Base-by-base conservation (phyloP, 2,888 invertebrate genomes). In the Lumbricus terrestris region DNA sequence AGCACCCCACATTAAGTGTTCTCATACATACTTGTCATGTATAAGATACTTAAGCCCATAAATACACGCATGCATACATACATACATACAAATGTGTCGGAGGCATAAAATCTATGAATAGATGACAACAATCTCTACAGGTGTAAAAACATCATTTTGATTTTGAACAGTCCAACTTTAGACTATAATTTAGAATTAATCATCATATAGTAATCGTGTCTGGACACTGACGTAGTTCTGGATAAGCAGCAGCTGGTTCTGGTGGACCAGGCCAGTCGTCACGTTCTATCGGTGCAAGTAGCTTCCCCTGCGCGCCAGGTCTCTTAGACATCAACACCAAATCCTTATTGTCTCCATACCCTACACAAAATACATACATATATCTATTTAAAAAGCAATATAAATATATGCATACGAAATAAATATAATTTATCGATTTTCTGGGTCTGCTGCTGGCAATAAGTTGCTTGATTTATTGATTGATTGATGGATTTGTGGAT, bases 201-300 rank as follows among this genome's bases (percentile, higher is more conserved):
- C n/a, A n/a, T n/a, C n/a, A n/a, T 3, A 16, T 47, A 47, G 47
- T 47, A 4, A 47, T 42, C 16, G n/a, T n/a, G n/a, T n/a, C n/a
- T n/a, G n/a, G n/a, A n/a, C n/a, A n/a, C 35, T 23, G 92, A 92
- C 92, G 90, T 13, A 92, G 90, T 82, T 92, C 92, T 13, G 92
- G 92, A 88, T 92, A 92, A 42, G 92, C 92, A 42, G 92, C 93
- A 20, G 93, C 97, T 91, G 97, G 98, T 96, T 98, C 98, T 95
- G 98, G 98, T 92, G 99, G 99, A 92, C 98, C 99, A 88, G 99
- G 99, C 96, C 99, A 99, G 96, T 99, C 99, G 95, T 99, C 98
- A 91, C 99, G 96, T 95, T 99, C 99, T 92, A 99, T 99, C 95
- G 98, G 97, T 23, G 93, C 93, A 18, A 93, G 93, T 91, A 93